Evolutionary conservation across 2,888 invertebrate species (phyloP).

Genomic region (Junonia oenone): DNA sequence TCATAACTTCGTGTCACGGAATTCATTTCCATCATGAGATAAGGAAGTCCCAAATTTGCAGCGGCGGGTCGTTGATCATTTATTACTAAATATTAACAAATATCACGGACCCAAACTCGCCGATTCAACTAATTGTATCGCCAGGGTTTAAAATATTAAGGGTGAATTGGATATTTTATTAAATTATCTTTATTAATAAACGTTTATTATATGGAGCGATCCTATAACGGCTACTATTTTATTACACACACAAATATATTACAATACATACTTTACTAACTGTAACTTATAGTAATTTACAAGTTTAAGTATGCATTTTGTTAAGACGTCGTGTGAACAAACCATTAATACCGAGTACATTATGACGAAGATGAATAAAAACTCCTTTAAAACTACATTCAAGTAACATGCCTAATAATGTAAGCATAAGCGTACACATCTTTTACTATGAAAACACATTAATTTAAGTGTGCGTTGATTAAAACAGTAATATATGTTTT

Average conservation of each 20-base stretch:
- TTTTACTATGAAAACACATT: background rate
- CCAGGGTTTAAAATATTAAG: constrained; percentile 39
- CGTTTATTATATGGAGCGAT: no score
- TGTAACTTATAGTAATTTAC: no score
- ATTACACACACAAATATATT: no score
- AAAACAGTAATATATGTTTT: constrained; percentile 18
- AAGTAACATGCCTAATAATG: no score
- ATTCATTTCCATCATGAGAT: constrained; percentile 46
- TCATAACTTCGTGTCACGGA: constrained; percentile 35
- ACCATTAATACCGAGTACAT: no score
- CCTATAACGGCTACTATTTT: no score
- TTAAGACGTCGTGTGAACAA: no score
- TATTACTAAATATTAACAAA: constrained; percentile 57
- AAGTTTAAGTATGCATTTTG: no score
- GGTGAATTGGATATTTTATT: background rate
- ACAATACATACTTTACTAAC: no score
- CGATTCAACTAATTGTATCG: constrained; percentile 54
- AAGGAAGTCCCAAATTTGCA: constrained; percentile 49
- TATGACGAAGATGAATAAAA: no score
- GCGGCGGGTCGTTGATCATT: constrained; percentile 49
- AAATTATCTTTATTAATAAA: background rate
- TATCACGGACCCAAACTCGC: constrained; percentile 52
- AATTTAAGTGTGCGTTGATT: constrained; percentile 19
- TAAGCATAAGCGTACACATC: no score
- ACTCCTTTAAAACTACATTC: no score